phyloP scores from a whole-genome alignment of 1,140 invertebrate species.

The Bacillus rossius region DNA sequence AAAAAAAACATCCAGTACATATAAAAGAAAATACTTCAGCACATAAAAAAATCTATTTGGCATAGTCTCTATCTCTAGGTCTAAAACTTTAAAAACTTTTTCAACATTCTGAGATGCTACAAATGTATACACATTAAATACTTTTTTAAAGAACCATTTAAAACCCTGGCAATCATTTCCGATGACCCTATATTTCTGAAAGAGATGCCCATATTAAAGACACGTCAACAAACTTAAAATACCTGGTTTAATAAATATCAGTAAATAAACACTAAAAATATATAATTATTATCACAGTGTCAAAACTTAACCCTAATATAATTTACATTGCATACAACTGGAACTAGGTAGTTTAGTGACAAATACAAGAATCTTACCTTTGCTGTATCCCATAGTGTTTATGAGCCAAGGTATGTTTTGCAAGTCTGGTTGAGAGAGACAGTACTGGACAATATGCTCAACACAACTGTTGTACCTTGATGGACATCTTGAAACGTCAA shows the following conservation, averaged over 20 bases:
- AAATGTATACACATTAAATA: too few relatives aligned
- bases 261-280: neutral
- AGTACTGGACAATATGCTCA: neutral
- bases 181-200: too few relatives aligned
- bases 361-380: slow-evolving; percentile 2
- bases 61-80: too few relatives aligned
- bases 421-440: neutral
- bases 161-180: too few relatives aligned
- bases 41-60: too few relatives aligned
- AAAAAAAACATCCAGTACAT: too few relatives aligned
- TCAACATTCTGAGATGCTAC: too few relatives aligned
- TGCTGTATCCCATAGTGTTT: slow-evolving; percentile 8
- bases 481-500: neutral
- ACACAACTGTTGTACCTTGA: neutral
- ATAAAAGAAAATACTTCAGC: too few relatives aligned
- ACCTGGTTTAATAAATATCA: neutral
- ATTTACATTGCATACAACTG: neutral
- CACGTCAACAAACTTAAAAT: neutral
- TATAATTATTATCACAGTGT: neutral
- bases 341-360: neutral
- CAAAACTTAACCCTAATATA: neutral
- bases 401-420: slow-evolving; percentile 2
- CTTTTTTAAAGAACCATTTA: too few relatives aligned
- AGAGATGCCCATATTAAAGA: neutral
- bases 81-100: too few relatives aligned